Evolutionary conservation across 2,888 invertebrate species (phyloP).

Genomic region (Andrena hattorfiana): DNA sequence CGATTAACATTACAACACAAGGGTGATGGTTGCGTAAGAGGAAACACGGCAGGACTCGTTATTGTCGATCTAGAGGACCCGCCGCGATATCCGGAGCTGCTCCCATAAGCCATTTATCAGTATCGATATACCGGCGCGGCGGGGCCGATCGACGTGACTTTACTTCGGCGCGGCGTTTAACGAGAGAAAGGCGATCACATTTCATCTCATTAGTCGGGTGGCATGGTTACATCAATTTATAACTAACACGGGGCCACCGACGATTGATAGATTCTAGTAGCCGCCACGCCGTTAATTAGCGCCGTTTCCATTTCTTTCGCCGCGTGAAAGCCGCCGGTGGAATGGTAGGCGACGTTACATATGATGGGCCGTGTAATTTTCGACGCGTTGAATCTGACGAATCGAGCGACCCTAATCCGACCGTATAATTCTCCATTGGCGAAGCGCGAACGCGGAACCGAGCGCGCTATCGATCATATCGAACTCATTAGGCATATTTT

Average conservation of each 20-base stretch:
- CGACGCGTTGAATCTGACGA: conserved; percentile 26
- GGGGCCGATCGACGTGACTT: conserved; percentile 71
- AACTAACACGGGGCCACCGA: conserved; percentile 68
- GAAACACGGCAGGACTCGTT: conserved; percentile 37
- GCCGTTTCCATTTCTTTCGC: conserved; percentile 56
- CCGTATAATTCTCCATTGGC: conserved; percentile 23
- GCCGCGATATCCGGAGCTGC: conserved; percentile 36
- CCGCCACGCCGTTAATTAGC: conserved; percentile 68
- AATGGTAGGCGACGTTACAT: conserved; percentile 14
- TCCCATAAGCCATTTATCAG: conserved; percentile 65
- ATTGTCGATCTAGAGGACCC: conserved; percentile 32
- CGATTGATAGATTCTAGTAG: conserved; percentile 60
- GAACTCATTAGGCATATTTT: conserved; percentile 41
- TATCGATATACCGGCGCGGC: conserved; percentile 52
- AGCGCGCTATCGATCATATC: conserved; percentile 50
- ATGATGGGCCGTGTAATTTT: conserved; percentile 47
- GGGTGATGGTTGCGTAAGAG: conserved; percentile 40
- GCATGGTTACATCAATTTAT: conserved; percentile 82
- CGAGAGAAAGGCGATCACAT: conserved; percentile 84
- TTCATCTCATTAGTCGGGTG: conserved; percentile 82
- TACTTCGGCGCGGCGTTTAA: conserved; percentile 78
- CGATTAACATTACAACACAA: conserved; percentile 19
- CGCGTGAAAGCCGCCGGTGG: conserved; percentile 61
- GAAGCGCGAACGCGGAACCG: not conserved
- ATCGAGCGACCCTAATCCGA: conserved; percentile 9